Evolutionary conservation across 1,140 invertebrate genomes (phyloP).

Genomic region (Macrosteles quadrilineatus): DNA sequence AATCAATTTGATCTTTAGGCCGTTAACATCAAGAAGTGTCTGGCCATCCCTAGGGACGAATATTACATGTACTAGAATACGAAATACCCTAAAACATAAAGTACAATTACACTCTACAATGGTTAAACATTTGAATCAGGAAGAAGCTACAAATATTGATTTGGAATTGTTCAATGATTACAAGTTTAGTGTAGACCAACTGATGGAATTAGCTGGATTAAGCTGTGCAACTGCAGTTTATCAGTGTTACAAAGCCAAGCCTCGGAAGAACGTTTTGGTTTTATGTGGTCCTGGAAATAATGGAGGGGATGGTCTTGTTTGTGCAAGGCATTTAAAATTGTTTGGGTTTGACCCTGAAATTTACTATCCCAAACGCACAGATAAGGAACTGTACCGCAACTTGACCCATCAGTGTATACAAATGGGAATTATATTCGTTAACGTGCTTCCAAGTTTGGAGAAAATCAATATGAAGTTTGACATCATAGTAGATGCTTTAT

Average conservation of each 20-base stretch:
- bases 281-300: slow-evolving; percentile 99
- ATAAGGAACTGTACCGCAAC: slow-evolving; percentile 81
- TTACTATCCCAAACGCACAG: slow-evolving; percentile 88
- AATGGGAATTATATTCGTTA: slow-evolving; percentile 78
- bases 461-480: slow-evolving; percentile 57
- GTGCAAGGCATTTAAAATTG: slow-evolving; percentile 89
- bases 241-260: slow-evolving; percentile 62
- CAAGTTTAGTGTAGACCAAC: slow-evolving; percentile 90
- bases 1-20: no score
- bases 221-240: slow-evolving; percentile 91
- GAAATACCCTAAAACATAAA: no score
- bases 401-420: slow-evolving; percentile 79
- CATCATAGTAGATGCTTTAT: slow-evolving; percentile 90
- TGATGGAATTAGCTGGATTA: slow-evolving; percentile 98
- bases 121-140: slow-evolving; percentile 74
- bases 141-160: slow-evolving; percentile 86
- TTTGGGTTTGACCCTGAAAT: slow-evolving; percentile 86
- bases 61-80: no score
- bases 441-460: slow-evolving; percentile 58
- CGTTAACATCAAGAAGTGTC: no score
- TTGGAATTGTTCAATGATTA: slow-evolving; percentile 88
- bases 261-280: slow-evolving; percentile 66
- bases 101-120: slow-evolving; percentile 55
- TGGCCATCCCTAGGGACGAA: no score
- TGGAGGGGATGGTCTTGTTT: slow-evolving; percentile 97